phyloP scores from a whole-genome alignment of 2,113 vertebrate species.

The Scartelaos histophorus region DNA sequence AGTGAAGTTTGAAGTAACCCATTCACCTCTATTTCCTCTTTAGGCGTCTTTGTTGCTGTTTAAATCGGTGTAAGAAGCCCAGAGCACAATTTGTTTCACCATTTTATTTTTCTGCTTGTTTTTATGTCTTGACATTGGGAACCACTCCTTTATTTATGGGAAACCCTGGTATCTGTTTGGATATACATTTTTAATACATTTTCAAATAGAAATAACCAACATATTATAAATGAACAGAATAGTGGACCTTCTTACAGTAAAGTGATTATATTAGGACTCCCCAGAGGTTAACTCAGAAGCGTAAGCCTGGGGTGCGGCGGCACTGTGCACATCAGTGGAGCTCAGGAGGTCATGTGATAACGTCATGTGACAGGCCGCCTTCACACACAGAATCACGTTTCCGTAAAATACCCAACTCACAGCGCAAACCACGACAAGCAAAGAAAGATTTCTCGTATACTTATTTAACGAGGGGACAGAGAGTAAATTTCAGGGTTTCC shows the following conservation, averaged over 20 bases:
- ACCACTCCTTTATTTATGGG: neutral
- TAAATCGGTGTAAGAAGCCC: neutral
- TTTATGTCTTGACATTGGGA: neutral
- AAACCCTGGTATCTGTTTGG: neutral
- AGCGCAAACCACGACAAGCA: constrained; percentile 70
- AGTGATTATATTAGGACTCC: constrained; percentile 52
- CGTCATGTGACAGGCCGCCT: constrained; percentile 62
- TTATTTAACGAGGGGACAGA: constrained; percentile 70
- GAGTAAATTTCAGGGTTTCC: constrained; percentile 73
- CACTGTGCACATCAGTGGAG: constrained; percentile 66
- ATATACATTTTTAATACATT: neutral
- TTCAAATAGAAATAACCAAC: neutral
- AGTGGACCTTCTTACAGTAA: neutral
- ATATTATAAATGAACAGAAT: neutral
- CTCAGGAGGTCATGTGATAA: constrained; percentile 56
- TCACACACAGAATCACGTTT: constrained; percentile 64
- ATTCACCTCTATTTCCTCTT: neutral
- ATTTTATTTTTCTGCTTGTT: neutral
- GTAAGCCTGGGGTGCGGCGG: constrained; percentile 59
- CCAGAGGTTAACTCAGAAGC: constrained; percentile 70
- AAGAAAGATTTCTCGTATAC: constrained; percentile 74
- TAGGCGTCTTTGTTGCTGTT: neutral
- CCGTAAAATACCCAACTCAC: constrained; percentile 44
- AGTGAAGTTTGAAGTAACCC: neutral
- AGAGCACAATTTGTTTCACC: neutral